phyloP scores from a whole-genome alignment of 2,888 invertebrate genomes.

The Drosophila dives region DNA sequence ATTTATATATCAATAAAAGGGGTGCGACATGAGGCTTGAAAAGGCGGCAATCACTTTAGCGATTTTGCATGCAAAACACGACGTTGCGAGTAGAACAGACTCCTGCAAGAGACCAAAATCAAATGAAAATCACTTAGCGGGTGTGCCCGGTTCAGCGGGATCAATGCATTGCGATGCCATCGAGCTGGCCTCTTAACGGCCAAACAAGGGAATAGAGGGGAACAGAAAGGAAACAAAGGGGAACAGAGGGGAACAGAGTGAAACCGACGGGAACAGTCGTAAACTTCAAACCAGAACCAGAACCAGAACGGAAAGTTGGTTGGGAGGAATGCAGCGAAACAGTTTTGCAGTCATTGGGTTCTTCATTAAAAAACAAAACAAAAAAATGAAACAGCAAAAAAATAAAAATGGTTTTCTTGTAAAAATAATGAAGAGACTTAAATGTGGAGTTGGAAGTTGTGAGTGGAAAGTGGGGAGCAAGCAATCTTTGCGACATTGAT shows the following conservation, averaged over 20 bases:
- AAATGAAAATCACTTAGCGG: slow-evolving; percentile 65
- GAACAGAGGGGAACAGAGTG: slow-evolving; percentile 6
- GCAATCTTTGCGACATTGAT: neutral
- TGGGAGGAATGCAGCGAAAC: neutral
- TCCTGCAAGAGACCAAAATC: slow-evolving; percentile 5
- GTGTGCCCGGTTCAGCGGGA: slow-evolving; percentile 48
- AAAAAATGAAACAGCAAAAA: neutral
- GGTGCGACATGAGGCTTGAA: slow-evolving; percentile 29
- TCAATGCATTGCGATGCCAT: slow-evolving; percentile 41
- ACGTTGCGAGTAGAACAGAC: neutral
- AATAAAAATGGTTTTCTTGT: slow-evolving; percentile 25
- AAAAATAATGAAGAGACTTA: slow-evolving; percentile 50
- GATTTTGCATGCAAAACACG: slow-evolving; percentile 47
- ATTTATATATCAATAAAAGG: slow-evolving; percentile 8
- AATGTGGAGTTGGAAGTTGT: slow-evolving; percentile 6
- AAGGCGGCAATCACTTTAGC: slow-evolving; percentile 26
- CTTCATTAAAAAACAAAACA: slow-evolving; percentile 34
- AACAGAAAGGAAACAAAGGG: neutral
- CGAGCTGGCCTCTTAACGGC: slow-evolving; percentile 28
- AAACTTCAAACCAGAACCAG: slow-evolving; percentile 19
- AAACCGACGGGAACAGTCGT: slow-evolving; percentile 14
- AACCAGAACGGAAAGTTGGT: neutral
- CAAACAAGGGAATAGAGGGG: slow-evolving; percentile 23
- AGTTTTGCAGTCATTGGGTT: slow-evolving; percentile 33
- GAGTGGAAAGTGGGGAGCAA: neutral